Conservation (phyloP, 2,888 invertebrate genomes). For the Apoda limacodes region DNA sequence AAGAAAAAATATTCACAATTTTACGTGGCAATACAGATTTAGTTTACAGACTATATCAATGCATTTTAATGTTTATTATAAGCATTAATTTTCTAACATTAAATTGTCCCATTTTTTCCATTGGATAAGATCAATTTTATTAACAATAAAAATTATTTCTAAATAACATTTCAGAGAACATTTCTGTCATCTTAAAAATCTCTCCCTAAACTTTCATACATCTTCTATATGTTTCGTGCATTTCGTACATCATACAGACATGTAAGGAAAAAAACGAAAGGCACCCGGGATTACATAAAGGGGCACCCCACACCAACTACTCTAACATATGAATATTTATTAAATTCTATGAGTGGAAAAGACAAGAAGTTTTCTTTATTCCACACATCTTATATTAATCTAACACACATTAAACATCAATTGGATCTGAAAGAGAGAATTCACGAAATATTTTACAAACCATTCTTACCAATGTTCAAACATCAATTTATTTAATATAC, state of each 20-base stretch:
- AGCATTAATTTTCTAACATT: conserved; percentile 57
- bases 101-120: conserved; percentile 56
- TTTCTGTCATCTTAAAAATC: conserved; percentile 40
- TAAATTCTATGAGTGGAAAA: conserved; percentile 56
- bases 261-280: conserved; percentile 58
- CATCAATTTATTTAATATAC: no score
- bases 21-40: conserved; percentile 71
- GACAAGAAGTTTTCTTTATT: conserved; percentile 29
- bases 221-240: conserved; percentile 92
- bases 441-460: conserved; percentile 35
- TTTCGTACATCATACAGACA: conserved; percentile 88
- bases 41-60: conserved; percentile 57
- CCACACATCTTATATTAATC: conserved; percentile 36
- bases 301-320: conserved; percentile 69
- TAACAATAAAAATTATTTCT: conserved; percentile 61
- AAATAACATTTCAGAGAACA: conserved; percentile 56
- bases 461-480: conserved; percentile 7
- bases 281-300: conserved; percentile 65
- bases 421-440: conserved; percentile 59
- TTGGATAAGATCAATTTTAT: conserved; percentile 53
- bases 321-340: conserved; percentile 67
- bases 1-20: conserved; percentile 69
- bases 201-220: conserved; percentile 60
- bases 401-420: conserved; percentile 34
- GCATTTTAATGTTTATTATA: conserved; percentile 45